phyloP scores from a whole-genome alignment of 1,140 invertebrate genomes.

The Trachymyrmex cornetzi region DNA sequence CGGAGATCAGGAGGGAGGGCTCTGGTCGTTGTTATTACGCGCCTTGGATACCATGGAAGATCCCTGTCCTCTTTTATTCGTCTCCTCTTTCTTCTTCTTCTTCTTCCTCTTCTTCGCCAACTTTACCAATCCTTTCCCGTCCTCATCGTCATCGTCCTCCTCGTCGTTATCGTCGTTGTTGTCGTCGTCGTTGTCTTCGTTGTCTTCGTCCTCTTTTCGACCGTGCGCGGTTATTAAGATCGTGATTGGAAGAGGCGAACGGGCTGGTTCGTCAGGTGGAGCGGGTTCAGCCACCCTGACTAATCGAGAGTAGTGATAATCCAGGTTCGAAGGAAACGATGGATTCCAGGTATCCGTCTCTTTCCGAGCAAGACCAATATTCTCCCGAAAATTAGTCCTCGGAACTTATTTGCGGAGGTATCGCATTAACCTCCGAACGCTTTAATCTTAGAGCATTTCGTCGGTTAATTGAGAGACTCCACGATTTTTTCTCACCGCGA shows the following conservation, averaged over 20 bases:
- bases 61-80: slow-evolving; percentile 50
- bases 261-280: slow-evolving; percentile 61
- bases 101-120: slow-evolving; percentile 9
- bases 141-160: slow-evolving; percentile 45
- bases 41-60: slow-evolving; percentile 69
- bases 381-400: slow-evolving; percentile 66
- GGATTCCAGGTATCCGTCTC: slow-evolving; percentile 68
- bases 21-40: slow-evolving; percentile 75
- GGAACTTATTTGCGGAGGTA: slow-evolving; percentile 58
- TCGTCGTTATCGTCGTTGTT: slow-evolving; percentile 14
- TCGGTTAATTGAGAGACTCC: slow-evolving; percentile 57
- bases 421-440: slow-evolving; percentile 43
- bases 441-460: slow-evolving; percentile 56
- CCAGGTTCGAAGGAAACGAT: slow-evolving; percentile 66
- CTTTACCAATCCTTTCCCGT: not conserved
- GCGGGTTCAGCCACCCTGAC: slow-evolving; percentile 71
- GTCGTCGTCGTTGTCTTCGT: slow-evolving; percentile 51
- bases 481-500: slow-evolving; percentile 62
- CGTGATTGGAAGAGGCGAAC: slow-evolving; percentile 71
- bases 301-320: slow-evolving; percentile 75
- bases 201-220: slow-evolving; percentile 67
- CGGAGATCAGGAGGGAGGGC: slow-evolving; percentile 68
- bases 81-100: not conserved
- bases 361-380: slow-evolving; percentile 61
- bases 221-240: slow-evolving; percentile 73